phyloP scores from a whole-genome alignment of 2,888 invertebrate species.

The Perithous albicinctus region DNA sequence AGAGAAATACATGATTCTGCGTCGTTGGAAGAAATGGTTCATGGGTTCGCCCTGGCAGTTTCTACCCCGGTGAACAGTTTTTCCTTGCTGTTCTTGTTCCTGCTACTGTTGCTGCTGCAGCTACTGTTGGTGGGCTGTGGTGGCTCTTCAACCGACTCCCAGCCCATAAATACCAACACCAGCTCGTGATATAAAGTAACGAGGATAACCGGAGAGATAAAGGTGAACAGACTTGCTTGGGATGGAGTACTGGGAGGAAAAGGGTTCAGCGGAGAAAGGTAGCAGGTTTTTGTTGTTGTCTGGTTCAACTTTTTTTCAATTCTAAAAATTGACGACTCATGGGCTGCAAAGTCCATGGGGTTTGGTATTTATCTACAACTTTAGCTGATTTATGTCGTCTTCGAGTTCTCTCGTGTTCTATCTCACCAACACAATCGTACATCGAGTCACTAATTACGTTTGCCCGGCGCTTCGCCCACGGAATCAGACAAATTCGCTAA shows the following conservation, averaged over 20 bases:
- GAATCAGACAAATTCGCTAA: slow-evolving; percentile 71
- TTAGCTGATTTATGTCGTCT: neutral
- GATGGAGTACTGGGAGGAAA: slow-evolving; percentile 5
- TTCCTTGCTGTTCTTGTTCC: slow-evolving; percentile 63
- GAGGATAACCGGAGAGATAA: slow-evolving; percentile 57
- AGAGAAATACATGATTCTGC: slow-evolving; percentile 50
- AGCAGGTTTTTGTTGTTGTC: slow-evolving; percentile 60
- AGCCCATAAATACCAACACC: slow-evolving; percentile 79
- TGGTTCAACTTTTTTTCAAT: slow-evolving; percentile 9
- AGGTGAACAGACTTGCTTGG: slow-evolving; percentile 62
- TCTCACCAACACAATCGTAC: slow-evolving; percentile 28
- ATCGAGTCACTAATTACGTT: slow-evolving; percentile 74
- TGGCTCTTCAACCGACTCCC: slow-evolving; percentile 67
- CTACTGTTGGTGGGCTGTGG: too few relatives aligned
- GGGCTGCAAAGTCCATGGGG: slow-evolving; percentile 64
- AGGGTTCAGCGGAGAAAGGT: slow-evolving; percentile 49
- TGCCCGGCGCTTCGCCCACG: slow-evolving; percentile 57
- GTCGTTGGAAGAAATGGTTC: slow-evolving; percentile 74
- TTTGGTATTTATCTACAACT: slow-evolving; percentile 6
- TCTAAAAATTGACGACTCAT: slow-evolving; percentile 70
- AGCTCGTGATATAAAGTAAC: slow-evolving; percentile 49
- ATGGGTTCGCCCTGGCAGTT: slow-evolving; percentile 73
- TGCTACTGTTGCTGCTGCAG: slow-evolving; percentile 39
- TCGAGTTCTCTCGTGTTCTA: slow-evolving; percentile 2
- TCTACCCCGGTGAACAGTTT: slow-evolving; percentile 76